Base-by-base conservation (phyloP, 2,113 vertebrate genomes). In the Pachycephala philippinensis region DNA sequence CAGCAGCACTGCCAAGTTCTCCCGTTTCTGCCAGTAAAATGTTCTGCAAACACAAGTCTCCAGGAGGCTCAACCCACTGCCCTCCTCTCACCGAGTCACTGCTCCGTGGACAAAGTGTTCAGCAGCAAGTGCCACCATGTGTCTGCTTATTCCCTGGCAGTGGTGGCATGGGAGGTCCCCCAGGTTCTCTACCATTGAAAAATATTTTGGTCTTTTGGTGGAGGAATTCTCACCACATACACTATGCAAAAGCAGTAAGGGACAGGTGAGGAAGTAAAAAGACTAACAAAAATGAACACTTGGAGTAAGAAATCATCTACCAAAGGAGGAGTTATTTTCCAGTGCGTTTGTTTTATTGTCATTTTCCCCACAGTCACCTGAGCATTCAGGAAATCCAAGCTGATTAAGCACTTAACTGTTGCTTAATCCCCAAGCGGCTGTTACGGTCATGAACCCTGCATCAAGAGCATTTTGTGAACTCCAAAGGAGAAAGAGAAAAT, bases 331-430 rank as follows among this genome's bases (percentile, higher is more conserved):
- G 42, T 77, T 72, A 65, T 33, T 76, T 91, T 80, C 81, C 78
- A 70, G 57, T 1, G 15, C 28, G n/a, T 50, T 76, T 61, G 28
- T 85, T 94, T n/a, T 42, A 47, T 15, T 78, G n/a, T 49, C 37
- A 24, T 81, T 93, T 96, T 87, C 92, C 82, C 24, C 49, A 59
- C 0, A 74, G 90, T 92, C 92, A 93, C 72, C 90, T 87, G 93
- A 93, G 64, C 76, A 80, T 71, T 77, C 63, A 9, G 37, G 56
- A 84, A 95, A 88, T 37, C n/a, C 85, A 93, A 91, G 64, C 92
- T 92, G 88, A 93, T 95, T 84, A 86, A 86, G 64, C 92, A 92
- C 79, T 95, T 59, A 92, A 83, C 59, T 49, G 47, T 59, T 86
- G 79, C 79, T 91, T 91, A 97, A 88, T 52, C 81, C 83, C 18